Evolutionary conservation across 35 echinoderm and acorn worm genomes (phyloP).

Genomic region (Holothuria glaberrima): DNA sequence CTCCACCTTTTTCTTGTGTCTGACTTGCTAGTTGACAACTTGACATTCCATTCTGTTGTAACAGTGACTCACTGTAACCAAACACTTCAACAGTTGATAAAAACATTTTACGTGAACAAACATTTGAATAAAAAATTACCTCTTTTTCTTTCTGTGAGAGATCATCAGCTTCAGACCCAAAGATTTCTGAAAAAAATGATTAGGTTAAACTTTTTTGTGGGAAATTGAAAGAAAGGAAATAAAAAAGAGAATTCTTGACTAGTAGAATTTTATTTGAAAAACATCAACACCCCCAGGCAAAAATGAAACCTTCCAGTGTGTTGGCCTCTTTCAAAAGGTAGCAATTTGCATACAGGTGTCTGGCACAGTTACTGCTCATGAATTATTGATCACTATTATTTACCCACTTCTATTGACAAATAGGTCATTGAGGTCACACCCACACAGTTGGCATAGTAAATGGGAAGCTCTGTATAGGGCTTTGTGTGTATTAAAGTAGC

Average conservation of each 20-base stretch:
- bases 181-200: background rate
- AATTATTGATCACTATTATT: no score
- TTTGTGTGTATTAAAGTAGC: no score
- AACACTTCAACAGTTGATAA: background rate
- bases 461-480: no score
- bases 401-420: no score
- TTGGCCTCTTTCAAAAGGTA: conserved; percentile 35
- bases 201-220: background rate
- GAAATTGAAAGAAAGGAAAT: background rate
- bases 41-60: conserved; percentile 57
- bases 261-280: background rate
- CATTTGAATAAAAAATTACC: background rate
- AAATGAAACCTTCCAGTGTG: conserved; percentile 7
- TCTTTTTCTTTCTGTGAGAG: background rate
- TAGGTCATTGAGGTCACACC: no score
- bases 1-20: background rate
- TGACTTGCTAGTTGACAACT: background rate
- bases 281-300: background rate
- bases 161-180: background rate
- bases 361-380: background rate
- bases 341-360: conserved; percentile 46
- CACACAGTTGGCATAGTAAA: no score
- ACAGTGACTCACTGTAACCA: conserved; percentile 31
- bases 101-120: background rate
- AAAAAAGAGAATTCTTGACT: no score